These are phyloP conservation scores for Hepsetus odoe DNA, from an alignment of 2,113 vertebrate genomes.

Conservation along the genomic window DNA sequence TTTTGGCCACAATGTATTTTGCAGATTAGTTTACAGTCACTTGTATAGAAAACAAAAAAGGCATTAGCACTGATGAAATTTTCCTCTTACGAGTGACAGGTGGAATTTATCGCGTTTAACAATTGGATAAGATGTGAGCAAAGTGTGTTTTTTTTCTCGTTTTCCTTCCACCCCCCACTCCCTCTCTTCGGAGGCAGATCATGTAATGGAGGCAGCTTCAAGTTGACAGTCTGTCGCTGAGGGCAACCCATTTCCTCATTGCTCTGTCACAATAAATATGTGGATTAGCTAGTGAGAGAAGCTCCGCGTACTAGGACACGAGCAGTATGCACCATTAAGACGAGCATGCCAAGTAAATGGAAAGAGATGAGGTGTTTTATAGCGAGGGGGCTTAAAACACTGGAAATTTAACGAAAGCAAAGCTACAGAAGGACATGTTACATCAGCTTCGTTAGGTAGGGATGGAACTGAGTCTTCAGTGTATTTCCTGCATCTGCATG, in stretches of 20 bases:
- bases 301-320: constrained; percentile 17
- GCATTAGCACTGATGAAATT: constrained; percentile 24
- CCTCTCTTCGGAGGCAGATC: constrained; percentile 48
- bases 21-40: not conserved
- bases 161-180: constrained; percentile 30
- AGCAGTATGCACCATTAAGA: constrained; percentile 31
- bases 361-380: constrained; percentile 33
- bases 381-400: constrained; percentile 6
- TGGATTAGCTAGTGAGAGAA: constrained; percentile 44
- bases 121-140: constrained; percentile 37
- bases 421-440: not conserved
- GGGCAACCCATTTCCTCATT: constrained; percentile 52
- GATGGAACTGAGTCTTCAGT: not conserved
- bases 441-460: not conserved
- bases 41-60: constrained; percentile 4
- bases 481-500: not conserved
- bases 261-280: constrained; percentile 59
- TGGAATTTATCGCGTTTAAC: constrained; percentile 2
- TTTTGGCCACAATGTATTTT: constrained; percentile 7
- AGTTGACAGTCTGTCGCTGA: constrained; percentile 54
- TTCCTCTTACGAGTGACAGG: constrained; percentile 31
- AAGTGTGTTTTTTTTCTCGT: constrained; percentile 1
- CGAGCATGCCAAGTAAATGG: constrained; percentile 41
- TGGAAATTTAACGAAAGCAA: constrained; percentile 9
- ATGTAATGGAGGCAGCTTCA: constrained; percentile 55